Conservation (phyloP, 1,140 invertebrate species). For the Drosophila ercepeae region DNA sequence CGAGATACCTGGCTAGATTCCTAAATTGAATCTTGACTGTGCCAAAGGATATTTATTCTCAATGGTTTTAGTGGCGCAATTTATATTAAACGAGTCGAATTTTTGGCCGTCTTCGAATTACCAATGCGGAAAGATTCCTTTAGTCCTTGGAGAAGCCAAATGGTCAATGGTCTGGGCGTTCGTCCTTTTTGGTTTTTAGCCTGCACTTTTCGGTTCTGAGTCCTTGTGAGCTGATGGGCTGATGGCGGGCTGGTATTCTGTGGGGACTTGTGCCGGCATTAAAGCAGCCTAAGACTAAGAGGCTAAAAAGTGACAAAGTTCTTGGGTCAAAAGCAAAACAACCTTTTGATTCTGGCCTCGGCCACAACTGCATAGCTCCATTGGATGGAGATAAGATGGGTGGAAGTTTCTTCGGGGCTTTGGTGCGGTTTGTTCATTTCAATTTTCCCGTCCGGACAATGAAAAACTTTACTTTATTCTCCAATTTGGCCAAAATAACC, state of each 20-base stretch:
- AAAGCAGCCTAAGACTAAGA: constrained; percentile 23
- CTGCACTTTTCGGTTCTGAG: background rate
- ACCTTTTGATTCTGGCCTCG: background rate
- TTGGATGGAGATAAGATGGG: constrained; percentile 12
- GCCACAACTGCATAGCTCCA: constrained; percentile 27
- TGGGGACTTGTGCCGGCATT: constrained; percentile 20
- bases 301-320: constrained; percentile 38
- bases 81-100: background rate
- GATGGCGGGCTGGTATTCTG: too few relatives aligned
- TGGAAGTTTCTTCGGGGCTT: constrained; percentile 26
- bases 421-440: constrained; percentile 37
- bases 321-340: background rate
- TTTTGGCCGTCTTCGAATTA: constrained; percentile 1
- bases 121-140: constrained; percentile 6
- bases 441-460: constrained; percentile 12
- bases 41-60: background rate
- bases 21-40: constrained; percentile 21
- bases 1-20: background rate
- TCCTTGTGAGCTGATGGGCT: too few relatives aligned
- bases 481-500: constrained; percentile 3
- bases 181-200: constrained; percentile 1
- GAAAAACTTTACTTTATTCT: constrained; percentile 2
- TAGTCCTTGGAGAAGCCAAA: background rate
- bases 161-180: too few relatives aligned
- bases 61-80: constrained; percentile 1